Evolutionary conservation across 2,888 invertebrate species (phyloP).

Genomic region (Candidula unifasciata): DNA sequence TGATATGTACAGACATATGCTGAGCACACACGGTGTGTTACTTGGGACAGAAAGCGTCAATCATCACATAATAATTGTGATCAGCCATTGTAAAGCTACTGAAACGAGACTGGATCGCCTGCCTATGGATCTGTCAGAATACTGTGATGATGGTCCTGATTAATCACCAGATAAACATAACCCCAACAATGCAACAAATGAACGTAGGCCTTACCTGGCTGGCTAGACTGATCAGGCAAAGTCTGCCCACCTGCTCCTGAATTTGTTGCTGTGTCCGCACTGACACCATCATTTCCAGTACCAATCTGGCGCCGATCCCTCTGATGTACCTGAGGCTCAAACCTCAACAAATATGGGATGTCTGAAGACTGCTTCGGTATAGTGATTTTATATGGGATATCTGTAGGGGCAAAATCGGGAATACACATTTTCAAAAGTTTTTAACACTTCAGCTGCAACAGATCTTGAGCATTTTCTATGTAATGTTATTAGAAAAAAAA

Average conservation of each 20-base stretch:
- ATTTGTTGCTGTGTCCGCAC: constrained; percentile 35
- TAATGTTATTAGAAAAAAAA: too few relatives aligned
- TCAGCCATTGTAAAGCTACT: too few relatives aligned
- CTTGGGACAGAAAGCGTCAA: too few relatives aligned
- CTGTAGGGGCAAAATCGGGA: background rate
- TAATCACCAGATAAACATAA: background rate
- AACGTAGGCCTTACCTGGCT: constrained; percentile 11
- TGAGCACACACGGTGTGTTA: too few relatives aligned
- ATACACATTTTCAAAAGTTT: too few relatives aligned
- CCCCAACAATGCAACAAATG: background rate
- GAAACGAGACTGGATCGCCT: too few relatives aligned
- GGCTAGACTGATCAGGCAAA: constrained; percentile 12
- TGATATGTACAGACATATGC: too few relatives aligned
- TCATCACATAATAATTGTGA: too few relatives aligned
- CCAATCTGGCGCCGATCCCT: constrained; percentile 16
- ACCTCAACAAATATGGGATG: background rate
- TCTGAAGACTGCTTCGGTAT: constrained; percentile 2
- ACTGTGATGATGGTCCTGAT: too few relatives aligned
- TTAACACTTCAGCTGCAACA: too few relatives aligned
- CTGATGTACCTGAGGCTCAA: background rate
- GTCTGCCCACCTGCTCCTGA: constrained; percentile 1
- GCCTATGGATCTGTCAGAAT: too few relatives aligned
- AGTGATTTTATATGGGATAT: constrained; percentile 26
- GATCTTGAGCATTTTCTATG: too few relatives aligned
- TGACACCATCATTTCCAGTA: background rate